Evolutionary conservation across 2,888 invertebrate species (phyloP), one percentile per base, ranked within the genome.

Genomic region (Cheilosia scutellata): DNA sequence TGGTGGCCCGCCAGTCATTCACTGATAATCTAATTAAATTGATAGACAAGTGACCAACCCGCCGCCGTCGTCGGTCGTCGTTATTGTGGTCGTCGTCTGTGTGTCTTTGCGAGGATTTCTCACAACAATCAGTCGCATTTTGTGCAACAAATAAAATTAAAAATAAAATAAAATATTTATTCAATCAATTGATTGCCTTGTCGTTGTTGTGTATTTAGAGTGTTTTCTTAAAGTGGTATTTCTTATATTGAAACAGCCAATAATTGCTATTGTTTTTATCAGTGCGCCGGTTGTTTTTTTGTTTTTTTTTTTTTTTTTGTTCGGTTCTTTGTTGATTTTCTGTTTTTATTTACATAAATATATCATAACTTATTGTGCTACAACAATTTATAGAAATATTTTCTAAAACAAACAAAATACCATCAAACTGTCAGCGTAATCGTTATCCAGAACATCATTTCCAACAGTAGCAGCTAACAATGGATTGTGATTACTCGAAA

Each of bases 21-120:
- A 76, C 84, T 86, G 80, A 86, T 86, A 86, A 86, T 86, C 76
- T 80, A 86, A 86, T 86, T 86, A 86, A 80, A 86, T 86, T 80
- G 80, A 80, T 86, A 86, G 75, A 86, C 80, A 86, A 86, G 80
- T 86, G 66, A 82, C 16, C 74, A 51, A 53, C 40, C 60, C 49
- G 47, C 40, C 29, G 49, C 27, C 31, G 37, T 55, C 31, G 51
- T 20, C n/a, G 31, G 16, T 31, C 31, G 29, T 25, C 37, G 20
- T 29, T n/a, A 16, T n/a, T n/a, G 40, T 44, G 42, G 51, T 51
- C 47, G 51, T 60, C 47, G 40, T 51, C 6, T 74, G 66, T 70
- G 29, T 63, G 57, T 42, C 65, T 68, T 68, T 44, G 60, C 33
- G 75, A 60, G 80, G 71, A 71, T 80, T 75, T 76, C 71, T 79